Evolutionary conservation across 2,113 vertebrate genomes (phyloP).

Genomic region (Rhabdornis inornatus): DNA sequence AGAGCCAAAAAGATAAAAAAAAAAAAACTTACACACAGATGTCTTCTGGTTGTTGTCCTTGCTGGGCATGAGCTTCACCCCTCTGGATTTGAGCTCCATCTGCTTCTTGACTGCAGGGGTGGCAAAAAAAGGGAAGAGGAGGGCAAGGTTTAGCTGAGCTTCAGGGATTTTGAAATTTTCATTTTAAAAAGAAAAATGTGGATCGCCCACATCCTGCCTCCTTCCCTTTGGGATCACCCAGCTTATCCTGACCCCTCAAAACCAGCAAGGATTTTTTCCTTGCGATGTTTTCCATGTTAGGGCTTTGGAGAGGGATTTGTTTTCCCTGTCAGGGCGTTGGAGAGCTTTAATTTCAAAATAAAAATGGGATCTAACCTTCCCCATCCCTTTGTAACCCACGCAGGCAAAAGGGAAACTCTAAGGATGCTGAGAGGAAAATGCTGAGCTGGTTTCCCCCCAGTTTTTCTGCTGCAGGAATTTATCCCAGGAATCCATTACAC

Average conservation of each 20-base stretch:
- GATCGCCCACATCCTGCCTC: fast-evolving
- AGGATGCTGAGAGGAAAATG: neutral
- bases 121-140: neutral
- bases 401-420: neutral
- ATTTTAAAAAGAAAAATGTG: fast-evolving
- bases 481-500: fast-evolving
- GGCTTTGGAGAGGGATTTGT: neutral
- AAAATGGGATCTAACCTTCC: fast-evolving
- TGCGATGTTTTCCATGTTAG: fast-evolving
- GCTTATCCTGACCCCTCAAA: neutral
- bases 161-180: neutral
- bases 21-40: slow-evolving; percentile 91
- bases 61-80: slow-evolving; percentile 97
- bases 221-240: neutral
- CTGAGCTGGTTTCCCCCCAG: neutral
- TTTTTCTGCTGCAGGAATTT: neutral
- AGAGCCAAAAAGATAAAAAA: neutral
- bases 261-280: neutral
- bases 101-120: slow-evolving; percentile 91
- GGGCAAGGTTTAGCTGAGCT: neutral
- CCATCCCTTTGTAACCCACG: neutral
- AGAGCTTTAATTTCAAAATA: neutral
- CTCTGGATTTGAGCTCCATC: slow-evolving; percentile 95
- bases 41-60: slow-evolving; percentile 98
- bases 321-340: fast-evolving